Conservation (phyloP, 2,113 vertebrate genomes). For the Haemorhous mexicanus region DNA sequence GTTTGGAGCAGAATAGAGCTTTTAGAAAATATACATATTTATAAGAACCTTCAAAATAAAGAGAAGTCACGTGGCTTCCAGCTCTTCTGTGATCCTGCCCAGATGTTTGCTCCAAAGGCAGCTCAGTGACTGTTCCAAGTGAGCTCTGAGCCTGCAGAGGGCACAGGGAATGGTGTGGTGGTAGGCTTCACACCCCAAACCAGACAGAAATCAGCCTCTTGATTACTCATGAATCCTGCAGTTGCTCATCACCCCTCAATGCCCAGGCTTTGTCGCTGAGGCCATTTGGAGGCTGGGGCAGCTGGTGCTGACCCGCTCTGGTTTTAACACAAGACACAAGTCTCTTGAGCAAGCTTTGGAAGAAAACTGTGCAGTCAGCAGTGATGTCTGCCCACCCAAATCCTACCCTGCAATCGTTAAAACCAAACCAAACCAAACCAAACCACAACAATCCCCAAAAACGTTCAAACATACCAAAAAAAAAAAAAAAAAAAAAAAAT, state of each 20-base stretch:
- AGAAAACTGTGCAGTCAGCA: background rate
- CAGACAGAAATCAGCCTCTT: background rate
- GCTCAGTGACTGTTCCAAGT: accelerated
- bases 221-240: accelerated
- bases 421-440: background rate
- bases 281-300: background rate
- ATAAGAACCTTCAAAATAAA: background rate
- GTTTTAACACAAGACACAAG: background rate
- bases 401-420: accelerated
- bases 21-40: background rate
- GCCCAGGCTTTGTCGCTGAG: background rate
- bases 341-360: background rate
- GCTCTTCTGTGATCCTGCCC: background rate
- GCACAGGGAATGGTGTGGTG: background rate
- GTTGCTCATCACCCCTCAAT: accelerated
- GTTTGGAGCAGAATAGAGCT: background rate
- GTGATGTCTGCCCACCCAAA: background rate
- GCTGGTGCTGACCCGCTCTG: background rate
- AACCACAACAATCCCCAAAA: background rate
- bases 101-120: background rate
- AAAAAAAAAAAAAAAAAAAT: background rate
- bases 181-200: background rate
- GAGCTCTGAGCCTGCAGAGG: background rate
- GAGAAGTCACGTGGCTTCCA: background rate
- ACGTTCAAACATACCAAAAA: background rate